A percentile compares a stretch with the other conserved stretches of the same genome.
Evolutionary conservation across 2,113 vertebrate species (phyloP).

Genomic region (Passerina amoena): DNA sequence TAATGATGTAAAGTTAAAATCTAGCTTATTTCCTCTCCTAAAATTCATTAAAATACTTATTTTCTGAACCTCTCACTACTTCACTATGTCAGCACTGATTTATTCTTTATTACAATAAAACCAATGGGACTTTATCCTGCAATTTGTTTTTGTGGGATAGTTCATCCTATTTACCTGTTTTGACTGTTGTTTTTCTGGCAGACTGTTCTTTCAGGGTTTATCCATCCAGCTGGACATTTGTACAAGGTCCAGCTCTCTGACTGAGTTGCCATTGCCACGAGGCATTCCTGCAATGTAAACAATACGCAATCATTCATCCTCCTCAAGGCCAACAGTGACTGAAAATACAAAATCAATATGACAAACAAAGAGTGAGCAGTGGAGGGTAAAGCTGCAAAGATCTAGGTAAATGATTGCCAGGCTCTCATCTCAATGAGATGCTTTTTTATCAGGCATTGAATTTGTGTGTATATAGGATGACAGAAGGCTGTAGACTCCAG

Average conservation of each 20-base stretch:
- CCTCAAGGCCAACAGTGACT: background rate
- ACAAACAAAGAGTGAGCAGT: background rate
- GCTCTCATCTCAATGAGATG: background rate
- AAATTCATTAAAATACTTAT: background rate
- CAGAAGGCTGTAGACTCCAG: background rate
- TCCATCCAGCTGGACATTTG: slow-evolving; percentile 12
- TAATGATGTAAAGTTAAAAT: background rate
- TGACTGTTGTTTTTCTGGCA: background rate
- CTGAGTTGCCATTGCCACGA: background rate
- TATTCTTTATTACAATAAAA: background rate
- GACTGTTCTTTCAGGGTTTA: background rate
- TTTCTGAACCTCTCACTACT: background rate
- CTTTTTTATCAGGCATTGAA: background rate
- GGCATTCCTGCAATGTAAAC: background rate
- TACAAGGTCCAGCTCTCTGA: background rate
- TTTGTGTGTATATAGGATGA: background rate
- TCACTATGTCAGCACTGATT: background rate
- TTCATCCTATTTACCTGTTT: slow-evolving; percentile 2
- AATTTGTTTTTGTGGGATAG: background rate
- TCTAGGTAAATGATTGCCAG: background rate
- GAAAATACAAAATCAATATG: slow-evolving; percentile 16
- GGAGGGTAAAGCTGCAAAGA: background rate
- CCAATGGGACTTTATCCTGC: background rate
- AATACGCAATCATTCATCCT: background rate
- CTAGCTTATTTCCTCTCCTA: background rate